Conservation (phyloP, 2,113 vertebrate genomes). For the Pao palembangensis region DNA sequence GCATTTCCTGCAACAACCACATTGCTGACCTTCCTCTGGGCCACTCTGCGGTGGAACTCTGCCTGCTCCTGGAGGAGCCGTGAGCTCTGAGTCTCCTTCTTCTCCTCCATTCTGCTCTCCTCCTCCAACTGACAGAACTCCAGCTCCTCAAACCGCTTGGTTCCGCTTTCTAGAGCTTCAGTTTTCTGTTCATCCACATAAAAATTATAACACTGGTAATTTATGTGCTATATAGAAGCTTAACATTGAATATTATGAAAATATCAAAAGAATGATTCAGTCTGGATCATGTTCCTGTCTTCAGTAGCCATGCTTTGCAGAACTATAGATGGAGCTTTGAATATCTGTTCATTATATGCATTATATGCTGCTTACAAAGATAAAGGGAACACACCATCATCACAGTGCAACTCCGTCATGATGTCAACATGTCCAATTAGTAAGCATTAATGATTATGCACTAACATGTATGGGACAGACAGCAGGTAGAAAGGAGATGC, state of each 20-base stretch:
- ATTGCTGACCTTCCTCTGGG: constrained; percentile 84
- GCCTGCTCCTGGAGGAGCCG: constrained; percentile 84
- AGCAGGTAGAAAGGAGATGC: too few species aligned
- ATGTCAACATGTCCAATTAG: too few species aligned
- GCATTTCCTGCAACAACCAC: not conserved
- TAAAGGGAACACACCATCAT: too few species aligned
- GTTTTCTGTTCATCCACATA: constrained; percentile 75
- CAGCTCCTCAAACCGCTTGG: constrained; percentile 93
- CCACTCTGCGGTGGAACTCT: constrained; percentile 80
- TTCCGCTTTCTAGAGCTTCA: constrained; percentile 84
- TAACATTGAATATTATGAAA: not conserved
- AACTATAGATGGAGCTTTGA: too few species aligned
- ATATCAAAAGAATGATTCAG: not conserved
- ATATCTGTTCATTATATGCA: too few species aligned
- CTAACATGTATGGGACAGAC: too few species aligned
- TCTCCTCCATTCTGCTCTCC: constrained; percentile 90
- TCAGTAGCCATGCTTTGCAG: not conserved
- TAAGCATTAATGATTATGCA: too few species aligned
- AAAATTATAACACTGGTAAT: constrained; percentile 13
- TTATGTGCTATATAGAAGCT: not conserved
- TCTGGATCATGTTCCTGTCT: not conserved
- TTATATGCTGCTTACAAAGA: too few species aligned
- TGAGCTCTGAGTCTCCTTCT: constrained; percentile 78
- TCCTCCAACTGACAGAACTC: constrained; percentile 97
- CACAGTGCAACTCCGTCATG: too few species aligned